Base-by-base conservation (phyloP, 1,140 invertebrate species). In the Pollicipes pollicipes region DNA sequence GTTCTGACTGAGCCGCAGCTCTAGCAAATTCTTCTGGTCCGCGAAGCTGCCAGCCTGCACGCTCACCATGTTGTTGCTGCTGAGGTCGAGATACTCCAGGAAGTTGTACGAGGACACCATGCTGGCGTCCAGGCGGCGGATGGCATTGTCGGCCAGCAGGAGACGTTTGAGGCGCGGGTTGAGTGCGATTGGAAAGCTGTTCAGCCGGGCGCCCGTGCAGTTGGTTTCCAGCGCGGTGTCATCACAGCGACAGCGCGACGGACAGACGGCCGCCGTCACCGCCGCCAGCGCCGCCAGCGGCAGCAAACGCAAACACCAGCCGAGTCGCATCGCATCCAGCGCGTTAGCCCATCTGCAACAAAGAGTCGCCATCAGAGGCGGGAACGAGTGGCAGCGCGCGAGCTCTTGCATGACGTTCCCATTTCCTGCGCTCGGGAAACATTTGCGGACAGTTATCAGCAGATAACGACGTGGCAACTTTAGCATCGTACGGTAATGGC, bases 1-100 rank as follows among this genome's bases (percentile, higher is more conserved):
- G 77, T 93, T 93, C 68, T 66, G 3, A 17, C 28, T 24, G 3
- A 66, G 64, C 10, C 64, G n/a, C 28, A 66, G 28, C 28, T 66
- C 27, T 3, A 4, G 17, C 64, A 66, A n/a, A 8, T 4, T 3
- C 28, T 27, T 21, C 64, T 66, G 64, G 17, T 24, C 6, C 3
- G n/a, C 28, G 27, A 66, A 66, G 64, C 27, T 29, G 27, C 3
- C 3, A 21, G 64, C 27, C 64, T 27, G 28, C 8, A 66, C 28
- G 64, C 27, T 28, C 3, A 3, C 6, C n/a, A 66, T 29, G 28
- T 24, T 24, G 26, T 66, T 66, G n/a, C 28, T 21, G 3, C 27
- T 10, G 24, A 66, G n/a, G 27, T 28, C n/a, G 64, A 66, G 64
- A 10, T 28, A 27, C 27, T 29, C 27, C 10, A 66, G 28, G 2